Conservation (phyloP, 2,888 invertebrate species). For the Biston stratarius region DNA sequence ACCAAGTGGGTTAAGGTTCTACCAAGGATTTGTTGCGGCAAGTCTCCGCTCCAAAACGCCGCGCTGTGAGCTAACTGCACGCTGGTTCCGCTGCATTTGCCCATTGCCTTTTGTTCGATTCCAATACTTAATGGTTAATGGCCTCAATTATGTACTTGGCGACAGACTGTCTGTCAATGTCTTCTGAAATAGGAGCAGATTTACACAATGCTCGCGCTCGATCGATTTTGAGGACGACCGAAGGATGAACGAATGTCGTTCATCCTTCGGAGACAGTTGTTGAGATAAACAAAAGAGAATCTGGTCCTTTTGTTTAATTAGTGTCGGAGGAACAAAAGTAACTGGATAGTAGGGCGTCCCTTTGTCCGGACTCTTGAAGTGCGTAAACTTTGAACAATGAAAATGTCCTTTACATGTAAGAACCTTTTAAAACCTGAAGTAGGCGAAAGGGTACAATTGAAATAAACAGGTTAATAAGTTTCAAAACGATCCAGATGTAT, state of each 20-base stretch:
- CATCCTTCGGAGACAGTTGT: conserved; percentile 68
- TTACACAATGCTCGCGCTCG: conserved; percentile 48
- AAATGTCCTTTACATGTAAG: conserved; percentile 67
- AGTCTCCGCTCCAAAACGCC: conserved; percentile 85
- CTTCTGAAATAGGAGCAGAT: conserved; percentile 57
- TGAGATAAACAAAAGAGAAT: conserved; percentile 61
- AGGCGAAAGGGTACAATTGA: conserved; percentile 61
- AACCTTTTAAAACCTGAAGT: conserved; percentile 69
- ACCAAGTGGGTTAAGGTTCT: conserved; percentile 86
- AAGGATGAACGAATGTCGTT: too few relatives aligned
- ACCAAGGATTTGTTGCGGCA: conserved; percentile 86
- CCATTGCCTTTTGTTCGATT: conserved; percentile 67
- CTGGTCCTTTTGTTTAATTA: conserved; percentile 81
- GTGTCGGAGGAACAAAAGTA: conserved; percentile 79
- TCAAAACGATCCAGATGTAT: conserved; percentile 86
- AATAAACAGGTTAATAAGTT: conserved; percentile 84
- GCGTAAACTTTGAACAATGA: conserved; percentile 70
- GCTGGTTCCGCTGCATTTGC: conserved; percentile 82
- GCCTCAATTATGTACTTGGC: conserved; percentile 59
- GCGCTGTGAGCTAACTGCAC: conserved; percentile 82
- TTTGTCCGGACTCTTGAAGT: conserved; percentile 68
- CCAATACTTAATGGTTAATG: conserved; percentile 50
- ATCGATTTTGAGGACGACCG: conserved; percentile 38
- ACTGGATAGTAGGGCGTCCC: conserved; percentile 76
- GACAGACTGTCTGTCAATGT: conserved; percentile 68